Evolutionary conservation across 2,797 vertebrate genomes (phyloP).

Genomic region (Gadopsis bispinosus): DNA sequence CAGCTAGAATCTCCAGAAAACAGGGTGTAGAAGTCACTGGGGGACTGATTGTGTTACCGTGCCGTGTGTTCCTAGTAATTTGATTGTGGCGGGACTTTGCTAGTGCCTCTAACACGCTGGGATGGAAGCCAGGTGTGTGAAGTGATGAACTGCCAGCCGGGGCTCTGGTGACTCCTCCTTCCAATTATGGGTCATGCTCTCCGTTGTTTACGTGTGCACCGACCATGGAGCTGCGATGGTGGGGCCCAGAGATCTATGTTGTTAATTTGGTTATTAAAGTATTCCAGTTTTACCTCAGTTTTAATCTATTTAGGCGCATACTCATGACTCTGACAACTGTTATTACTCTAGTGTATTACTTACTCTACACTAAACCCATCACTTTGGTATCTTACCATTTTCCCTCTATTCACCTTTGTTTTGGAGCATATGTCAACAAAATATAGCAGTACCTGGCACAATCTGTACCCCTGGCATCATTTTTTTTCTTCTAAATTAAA

Average conservation of each 20-base stretch:
- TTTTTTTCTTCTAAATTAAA: slow-evolving; percentile 23
- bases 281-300: not conserved
- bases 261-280: slow-evolving; percentile 1
- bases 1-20: slow-evolving; percentile 52
- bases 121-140: slow-evolving; percentile 67
- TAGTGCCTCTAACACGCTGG: slow-evolving; percentile 66
- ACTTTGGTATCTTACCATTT: not conserved
- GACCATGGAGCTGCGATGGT: not conserved
- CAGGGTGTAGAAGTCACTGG: slow-evolving; percentile 45
- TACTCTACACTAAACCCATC: not conserved
- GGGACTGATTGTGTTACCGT: slow-evolving; percentile 70
- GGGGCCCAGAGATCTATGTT: not conserved
- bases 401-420: not conserved
- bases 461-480: not conserved
- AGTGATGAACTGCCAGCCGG: slow-evolving; percentile 64
- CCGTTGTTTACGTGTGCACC: slow-evolving; percentile 20
- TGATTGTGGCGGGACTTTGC: slow-evolving; percentile 66
- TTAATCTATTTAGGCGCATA: not conserved
- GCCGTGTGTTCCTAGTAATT: slow-evolving; percentile 66
- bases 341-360: not conserved
- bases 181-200: slow-evolving; percentile 30
- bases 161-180: slow-evolving; percentile 53
- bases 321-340: not conserved
- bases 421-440: not conserved
- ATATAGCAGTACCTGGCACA: not conserved